phyloP scores from a whole-genome alignment of 2,113 vertebrate species.

The Barbus barbus region DNA sequence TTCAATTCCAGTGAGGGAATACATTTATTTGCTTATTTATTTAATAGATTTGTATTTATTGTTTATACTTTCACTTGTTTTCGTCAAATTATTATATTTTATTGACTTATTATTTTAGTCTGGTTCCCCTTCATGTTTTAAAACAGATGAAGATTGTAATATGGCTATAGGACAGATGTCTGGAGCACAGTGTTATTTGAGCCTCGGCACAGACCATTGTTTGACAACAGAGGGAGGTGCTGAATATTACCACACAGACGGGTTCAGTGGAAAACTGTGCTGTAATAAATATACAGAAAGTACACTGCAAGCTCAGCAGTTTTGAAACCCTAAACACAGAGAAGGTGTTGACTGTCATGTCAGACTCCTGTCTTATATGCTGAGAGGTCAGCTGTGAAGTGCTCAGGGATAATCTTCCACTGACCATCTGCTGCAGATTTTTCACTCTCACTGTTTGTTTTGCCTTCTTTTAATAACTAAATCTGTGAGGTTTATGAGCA shows the following conservation, averaged over 20 bases:
- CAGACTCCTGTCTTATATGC: not conserved
- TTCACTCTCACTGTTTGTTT: slow-evolving; percentile 48
- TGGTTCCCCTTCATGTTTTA: not conserved
- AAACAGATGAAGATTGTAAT: not conserved
- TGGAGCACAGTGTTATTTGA: slow-evolving; percentile 24
- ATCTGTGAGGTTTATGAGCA: slow-evolving; percentile 32
- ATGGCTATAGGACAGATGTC: slow-evolving; percentile 65
- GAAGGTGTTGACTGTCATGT: not conserved
- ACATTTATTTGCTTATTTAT: not conserved
- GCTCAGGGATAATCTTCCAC: slow-evolving; percentile 59
- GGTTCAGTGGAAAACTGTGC: slow-evolving; percentile 37
- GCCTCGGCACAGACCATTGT: slow-evolving; percentile 20
- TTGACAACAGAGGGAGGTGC: slow-evolving; percentile 62
- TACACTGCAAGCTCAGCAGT: not conserved
- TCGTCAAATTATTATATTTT: not conserved
- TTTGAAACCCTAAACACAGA: not conserved
- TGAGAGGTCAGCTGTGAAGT: slow-evolving; percentile 28
- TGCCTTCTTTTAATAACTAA: slow-evolving; percentile 34
- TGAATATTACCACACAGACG: slow-evolving; percentile 58
- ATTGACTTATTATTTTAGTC: not conserved
- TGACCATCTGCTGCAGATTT: slow-evolving; percentile 68
- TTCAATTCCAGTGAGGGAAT: not conserved
- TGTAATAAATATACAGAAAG: not conserved
- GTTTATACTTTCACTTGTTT: not conserved
- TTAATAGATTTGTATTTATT: not conserved